These are phyloP conservation scores for Pomacea canaliculata DNA, from an alignment of 2,888 invertebrate genomes.

Conservation along the genomic window DNA sequence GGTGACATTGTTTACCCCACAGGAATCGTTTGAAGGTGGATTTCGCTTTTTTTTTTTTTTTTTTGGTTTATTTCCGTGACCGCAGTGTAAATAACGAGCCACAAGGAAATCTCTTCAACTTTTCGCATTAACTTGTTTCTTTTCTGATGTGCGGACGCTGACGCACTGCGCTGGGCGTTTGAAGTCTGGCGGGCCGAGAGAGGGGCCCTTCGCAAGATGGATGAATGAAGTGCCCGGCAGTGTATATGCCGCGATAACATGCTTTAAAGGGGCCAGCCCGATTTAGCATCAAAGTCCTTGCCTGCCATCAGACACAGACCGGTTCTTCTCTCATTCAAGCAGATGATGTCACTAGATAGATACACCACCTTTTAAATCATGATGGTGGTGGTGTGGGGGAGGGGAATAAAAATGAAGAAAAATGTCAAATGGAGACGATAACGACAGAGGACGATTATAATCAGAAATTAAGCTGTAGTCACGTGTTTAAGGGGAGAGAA, in stretches of 20 bases:
- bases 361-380: too few species aligned
- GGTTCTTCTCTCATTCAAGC: too few species aligned
- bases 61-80: constrained; percentile 2
- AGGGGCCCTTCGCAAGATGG: not conserved
- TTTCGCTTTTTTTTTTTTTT: not conserved
- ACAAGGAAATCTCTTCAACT: not conserved
- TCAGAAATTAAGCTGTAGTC: too few species aligned
- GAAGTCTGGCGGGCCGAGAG: not conserved
- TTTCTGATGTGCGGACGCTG: constrained; percentile 3
- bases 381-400: too few species aligned
- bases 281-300: too few species aligned
- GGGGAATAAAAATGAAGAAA: too few species aligned
- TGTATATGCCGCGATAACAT: not conserved
- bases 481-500: too few species aligned
- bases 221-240: not conserved
- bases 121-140: not conserved
- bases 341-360: too few species aligned
- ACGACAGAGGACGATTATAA: too few species aligned
- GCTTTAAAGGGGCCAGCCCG: too few species aligned
- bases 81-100: not conserved
- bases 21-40: not conserved
- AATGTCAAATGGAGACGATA: too few species aligned
- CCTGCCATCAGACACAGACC: too few species aligned
- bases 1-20: not conserved
- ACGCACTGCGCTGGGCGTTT: not conserved